phyloP scores from a whole-genome alignment of 2,113 vertebrate genomes.

The Pteropus alecto region DNA sequence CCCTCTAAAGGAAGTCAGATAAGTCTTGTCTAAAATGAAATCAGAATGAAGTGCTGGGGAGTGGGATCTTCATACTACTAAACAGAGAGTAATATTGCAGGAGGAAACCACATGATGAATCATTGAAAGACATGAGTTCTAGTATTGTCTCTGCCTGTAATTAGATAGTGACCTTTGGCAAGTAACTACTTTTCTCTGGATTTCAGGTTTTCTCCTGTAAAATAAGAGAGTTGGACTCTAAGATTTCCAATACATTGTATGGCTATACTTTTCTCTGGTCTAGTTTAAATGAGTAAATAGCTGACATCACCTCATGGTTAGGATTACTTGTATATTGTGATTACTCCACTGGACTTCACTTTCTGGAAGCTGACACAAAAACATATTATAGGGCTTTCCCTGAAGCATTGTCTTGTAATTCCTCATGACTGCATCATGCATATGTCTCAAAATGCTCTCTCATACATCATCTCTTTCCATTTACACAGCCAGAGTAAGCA shows the following conservation, averaged over 20 bases:
- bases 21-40: neutral
- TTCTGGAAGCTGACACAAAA: neutral
- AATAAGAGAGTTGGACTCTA: neutral
- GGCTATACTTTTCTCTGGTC: neutral
- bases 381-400: neutral
- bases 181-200: neutral
- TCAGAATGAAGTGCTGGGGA: no score
- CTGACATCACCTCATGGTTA: neutral
- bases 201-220: neutral
- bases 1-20: neutral
- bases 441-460: neutral
- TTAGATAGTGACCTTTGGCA: neutral
- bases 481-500: neutral
- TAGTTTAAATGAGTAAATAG: neutral
- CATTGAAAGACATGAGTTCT: neutral
- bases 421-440: neutral
- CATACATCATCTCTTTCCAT: neutral
- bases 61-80: neutral
- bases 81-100: neutral
- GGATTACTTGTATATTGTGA: neutral
- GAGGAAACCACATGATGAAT: fast-evolving
- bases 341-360: neutral
- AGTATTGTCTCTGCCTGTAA: neutral
- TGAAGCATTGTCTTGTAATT: neutral
- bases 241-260: neutral